Percentiles rank a stretch among this genome's conserved stretches.
Conservation (phyloP, 92 coral and sea anemone genomes). For the Virgularia gustaviana region DNA sequence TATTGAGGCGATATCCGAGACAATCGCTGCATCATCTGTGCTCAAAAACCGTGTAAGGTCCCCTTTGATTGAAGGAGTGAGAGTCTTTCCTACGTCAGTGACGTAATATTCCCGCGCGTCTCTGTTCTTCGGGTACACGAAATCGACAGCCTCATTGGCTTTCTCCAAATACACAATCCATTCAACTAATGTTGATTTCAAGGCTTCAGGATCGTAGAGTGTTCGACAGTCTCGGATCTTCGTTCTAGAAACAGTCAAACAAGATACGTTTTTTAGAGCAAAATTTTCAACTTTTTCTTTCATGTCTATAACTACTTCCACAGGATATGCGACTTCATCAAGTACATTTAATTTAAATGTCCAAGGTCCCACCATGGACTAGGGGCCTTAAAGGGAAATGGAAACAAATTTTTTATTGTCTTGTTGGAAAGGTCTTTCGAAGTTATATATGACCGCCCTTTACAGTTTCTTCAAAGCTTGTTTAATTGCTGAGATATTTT, state of each 20-base stretch:
- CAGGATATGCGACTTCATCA: not conserved
- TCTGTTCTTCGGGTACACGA: constrained; percentile 28
- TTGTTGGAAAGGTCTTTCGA: too few relatives aligned
- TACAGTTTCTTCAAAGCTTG: too few relatives aligned
- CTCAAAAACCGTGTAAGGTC: constrained; percentile 23
- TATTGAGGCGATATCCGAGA: constrained; percentile 3
- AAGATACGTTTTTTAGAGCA: not conserved
- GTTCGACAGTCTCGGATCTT: constrained; percentile 53
- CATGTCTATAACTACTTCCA: not conserved
- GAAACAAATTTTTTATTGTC: too few relatives aligned
- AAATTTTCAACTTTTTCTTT: not conserved
- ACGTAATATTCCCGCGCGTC: constrained; percentile 34
- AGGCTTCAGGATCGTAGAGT: constrained; percentile 43
- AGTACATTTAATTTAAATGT: too few relatives aligned
- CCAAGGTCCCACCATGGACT: too few relatives aligned
- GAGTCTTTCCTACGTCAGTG: constrained; percentile 23
- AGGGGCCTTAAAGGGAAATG: too few relatives aligned
- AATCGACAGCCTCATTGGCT: constrained; percentile 15
- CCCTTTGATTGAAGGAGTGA: constrained; percentile 11
- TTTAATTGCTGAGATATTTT: too few relatives aligned
- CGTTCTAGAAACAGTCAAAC: constrained; percentile 49
- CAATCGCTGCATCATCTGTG: constrained; percentile 4
- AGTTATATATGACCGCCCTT: too few relatives aligned
- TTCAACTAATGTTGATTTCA: constrained; percentile 23
- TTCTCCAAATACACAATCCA: constrained; percentile 42